Evolutionary conservation across 2,797 vertebrate species (phyloP), one percentile per base, ranked within the genome.

Genomic region (Pseudotriccus pelzelni): DNA sequence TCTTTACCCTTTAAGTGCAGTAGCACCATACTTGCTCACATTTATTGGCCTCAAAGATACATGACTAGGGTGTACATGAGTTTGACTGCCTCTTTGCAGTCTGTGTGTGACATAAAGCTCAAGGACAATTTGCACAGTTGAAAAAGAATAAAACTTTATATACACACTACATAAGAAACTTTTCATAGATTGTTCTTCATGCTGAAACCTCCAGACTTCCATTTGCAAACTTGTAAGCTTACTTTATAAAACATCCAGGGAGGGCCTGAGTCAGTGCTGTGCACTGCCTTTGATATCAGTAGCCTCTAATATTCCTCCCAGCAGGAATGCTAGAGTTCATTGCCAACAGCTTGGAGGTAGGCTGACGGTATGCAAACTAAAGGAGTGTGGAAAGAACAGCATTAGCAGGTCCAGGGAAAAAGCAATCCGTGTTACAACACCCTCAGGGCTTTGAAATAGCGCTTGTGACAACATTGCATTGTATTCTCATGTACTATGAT

Each of bases 1-100:
- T 72, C 41, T 80, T 70, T 60, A 47, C 74, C 52, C 7, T 76
- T 3, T 58, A 78, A 58, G 6, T 68, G 16, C 44, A 43, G 14
- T 37, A 92, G 23, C 17, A 12, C 21, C 23, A 6, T 59, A 64
- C 60, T 93, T 68, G 22, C 24, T 78, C 12, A 46, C 10, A 30
- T 82, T 89, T 78, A 36, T 77, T 0, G 0, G 22, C 8, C 43
- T 91, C 14, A 46, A 10, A 83, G 24, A 21, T 60, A 55, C 10
- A 50, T 12, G 52, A 6, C 21, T 25, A 75, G 7, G 0, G 0
- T 1, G 0, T 21, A 14, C 3, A 1, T 46, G 27, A 44, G 21
- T 39, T 58, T 30, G 27, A 49, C 9, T 46, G 30, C 30, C 22
- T 66, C 25, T 62, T 0, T 36, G 36, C 36, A 69, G 14, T 43